Percentiles rank a stretch among this genome's conserved stretches.
phyloP scores from a whole-genome alignment of 2,888 invertebrate genomes.

The Arctia plantaginis region DNA sequence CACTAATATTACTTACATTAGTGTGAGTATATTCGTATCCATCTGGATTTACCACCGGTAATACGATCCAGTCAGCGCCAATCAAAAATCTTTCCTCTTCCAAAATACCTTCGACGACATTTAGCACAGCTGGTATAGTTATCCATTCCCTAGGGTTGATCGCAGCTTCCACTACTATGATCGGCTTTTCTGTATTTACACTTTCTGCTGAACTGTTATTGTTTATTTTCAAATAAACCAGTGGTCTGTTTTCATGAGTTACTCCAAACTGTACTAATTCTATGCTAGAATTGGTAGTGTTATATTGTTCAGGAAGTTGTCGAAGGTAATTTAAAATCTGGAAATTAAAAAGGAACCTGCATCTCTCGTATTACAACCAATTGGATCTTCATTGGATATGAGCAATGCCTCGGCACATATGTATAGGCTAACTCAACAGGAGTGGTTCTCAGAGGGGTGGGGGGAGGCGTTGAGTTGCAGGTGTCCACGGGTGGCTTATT shows the following conservation, averaged over 20 bases:
- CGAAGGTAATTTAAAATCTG: constrained; percentile 70
- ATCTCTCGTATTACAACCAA: not conserved
- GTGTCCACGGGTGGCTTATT: too few species aligned
- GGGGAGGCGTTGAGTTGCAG: too few species aligned
- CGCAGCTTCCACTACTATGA: constrained; percentile 87
- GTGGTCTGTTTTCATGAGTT: constrained; percentile 64
- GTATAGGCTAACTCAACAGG: too few species aligned
- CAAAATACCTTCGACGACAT: constrained; percentile 87
- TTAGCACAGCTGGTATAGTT: constrained; percentile 88
- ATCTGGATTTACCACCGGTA: constrained; percentile 91
- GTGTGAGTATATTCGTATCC: constrained; percentile 89
- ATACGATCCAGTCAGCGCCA: constrained; percentile 88
- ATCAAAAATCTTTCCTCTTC: constrained; percentile 81
- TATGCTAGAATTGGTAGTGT: constrained; percentile 52
- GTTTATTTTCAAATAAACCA: constrained; percentile 82
- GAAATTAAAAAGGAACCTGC: constrained; percentile 30
- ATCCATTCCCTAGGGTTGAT: constrained; percentile 91
- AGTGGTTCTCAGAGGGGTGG: not conserved
- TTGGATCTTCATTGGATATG: not conserved
- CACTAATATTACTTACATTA: constrained; percentile 69
- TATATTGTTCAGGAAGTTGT: constrained; percentile 52
- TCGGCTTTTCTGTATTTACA: constrained; percentile 69
- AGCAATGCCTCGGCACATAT: too few species aligned
- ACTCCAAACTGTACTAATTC: constrained; percentile 62
- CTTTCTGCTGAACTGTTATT: constrained; percentile 50